Evolutionary conservation across 2,888 invertebrate species (phyloP).

Genomic region (Adelognathus sp.): DNA sequence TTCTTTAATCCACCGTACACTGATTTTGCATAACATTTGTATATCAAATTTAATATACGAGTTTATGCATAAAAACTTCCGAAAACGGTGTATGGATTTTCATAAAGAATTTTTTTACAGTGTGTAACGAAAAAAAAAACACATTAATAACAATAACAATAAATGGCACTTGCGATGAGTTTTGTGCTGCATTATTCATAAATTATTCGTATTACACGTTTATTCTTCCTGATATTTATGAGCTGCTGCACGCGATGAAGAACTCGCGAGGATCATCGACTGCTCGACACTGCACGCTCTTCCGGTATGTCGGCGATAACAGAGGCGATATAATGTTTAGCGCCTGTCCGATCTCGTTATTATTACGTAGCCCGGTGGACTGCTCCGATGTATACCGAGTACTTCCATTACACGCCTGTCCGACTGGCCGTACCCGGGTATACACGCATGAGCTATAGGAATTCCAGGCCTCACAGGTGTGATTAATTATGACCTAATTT

Average conservation of each 20-base stretch:
- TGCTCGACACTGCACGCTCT: not conserved
- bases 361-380: not conserved
- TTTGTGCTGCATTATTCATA: constrained; percentile 12
- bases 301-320: constrained; percentile 11
- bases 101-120: too few relatives aligned
- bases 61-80: too few relatives aligned
- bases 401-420: not conserved
- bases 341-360: constrained; percentile 5
- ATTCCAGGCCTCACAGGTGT: constrained; percentile 34
- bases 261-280: not conserved
- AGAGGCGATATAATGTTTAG: not conserved
- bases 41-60: too few relatives aligned
- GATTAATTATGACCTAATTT: constrained; percentile 55
- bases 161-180: not conserved
- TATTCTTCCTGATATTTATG: not conserved
- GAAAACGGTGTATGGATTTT: too few relatives aligned
- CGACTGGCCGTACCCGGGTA: not conserved
- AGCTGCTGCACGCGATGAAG: not conserved
- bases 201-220: too few relatives aligned
- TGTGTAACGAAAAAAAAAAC: not conserved
- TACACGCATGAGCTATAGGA: not conserved
- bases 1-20: too few relatives aligned
- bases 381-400: not conserved
- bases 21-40: too few relatives aligned
- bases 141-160: not conserved